A percentile compares a stretch with the other conserved stretches of the same genome.
These are phyloP conservation scores for Coracopsis vasa DNA, from an alignment of 2,113 vertebrate genomes.

Conservation along the genomic window DNA sequence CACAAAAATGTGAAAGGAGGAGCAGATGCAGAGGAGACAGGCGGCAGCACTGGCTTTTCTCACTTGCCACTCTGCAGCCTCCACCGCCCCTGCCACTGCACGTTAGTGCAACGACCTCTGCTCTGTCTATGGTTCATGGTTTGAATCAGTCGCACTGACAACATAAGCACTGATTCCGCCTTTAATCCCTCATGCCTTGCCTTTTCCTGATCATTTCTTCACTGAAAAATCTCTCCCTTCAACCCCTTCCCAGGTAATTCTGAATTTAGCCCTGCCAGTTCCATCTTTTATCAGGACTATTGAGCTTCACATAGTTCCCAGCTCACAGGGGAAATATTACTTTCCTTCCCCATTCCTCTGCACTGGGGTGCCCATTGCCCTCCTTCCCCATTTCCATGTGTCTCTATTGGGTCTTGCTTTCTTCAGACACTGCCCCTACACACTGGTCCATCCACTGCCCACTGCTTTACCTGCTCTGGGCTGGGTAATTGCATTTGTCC, in stretches of 20 bases:
- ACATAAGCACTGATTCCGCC: not conserved
- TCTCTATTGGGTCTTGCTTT: not conserved
- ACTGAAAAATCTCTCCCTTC: not conserved
- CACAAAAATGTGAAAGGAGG: not conserved
- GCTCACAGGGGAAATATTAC: not conserved
- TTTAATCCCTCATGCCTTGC: not conserved
- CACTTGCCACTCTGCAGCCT: too few species aligned
- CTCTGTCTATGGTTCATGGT: not conserved
- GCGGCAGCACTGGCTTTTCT: not conserved
- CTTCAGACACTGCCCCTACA: rapidly evolving
- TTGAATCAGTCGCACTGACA: not conserved
- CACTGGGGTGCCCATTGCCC: too few species aligned
- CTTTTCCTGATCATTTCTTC: not conserved
- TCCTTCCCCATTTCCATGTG: not conserved
- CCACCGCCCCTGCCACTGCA: rapidly evolving
- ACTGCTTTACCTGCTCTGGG: not conserved
- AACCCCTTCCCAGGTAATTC: not conserved
- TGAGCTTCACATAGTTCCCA: not conserved
- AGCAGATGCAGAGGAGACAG: not conserved
- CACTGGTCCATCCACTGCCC: not conserved
- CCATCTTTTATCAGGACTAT: not conserved
- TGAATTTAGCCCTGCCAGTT: not conserved
- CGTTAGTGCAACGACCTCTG: not conserved
- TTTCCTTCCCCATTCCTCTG: not conserved
- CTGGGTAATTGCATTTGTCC: not conserved